A percentile compares a stretch with the other conserved stretches of the same genome.
Evolutionary conservation across 2,888 invertebrate genomes (phyloP).

Genomic region (Calliopum simillimum): DNA sequence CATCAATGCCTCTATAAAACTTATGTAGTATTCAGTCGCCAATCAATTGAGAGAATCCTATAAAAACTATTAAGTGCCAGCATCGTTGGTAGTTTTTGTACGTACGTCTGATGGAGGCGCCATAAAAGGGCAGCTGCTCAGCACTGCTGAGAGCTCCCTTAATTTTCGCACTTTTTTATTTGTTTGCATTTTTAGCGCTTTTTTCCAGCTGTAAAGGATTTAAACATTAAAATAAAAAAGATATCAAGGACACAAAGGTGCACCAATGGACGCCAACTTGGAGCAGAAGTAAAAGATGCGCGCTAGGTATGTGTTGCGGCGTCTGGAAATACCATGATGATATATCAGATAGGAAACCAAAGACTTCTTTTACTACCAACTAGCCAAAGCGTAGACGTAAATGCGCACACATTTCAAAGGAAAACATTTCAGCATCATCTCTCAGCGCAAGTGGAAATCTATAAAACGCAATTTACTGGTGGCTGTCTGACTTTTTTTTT

Average conservation of each 20-base stretch:
- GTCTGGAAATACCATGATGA: background rate
- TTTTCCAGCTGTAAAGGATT: background rate
- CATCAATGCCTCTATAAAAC: too few relatives aligned
- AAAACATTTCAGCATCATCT: conserved; percentile 5
- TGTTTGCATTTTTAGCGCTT: background rate
- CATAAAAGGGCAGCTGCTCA: conserved; percentile 11
- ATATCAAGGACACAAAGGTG: conserved; percentile 2
- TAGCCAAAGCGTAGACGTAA: background rate
- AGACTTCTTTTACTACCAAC: background rate
- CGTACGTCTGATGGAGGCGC: conserved; percentile 11
- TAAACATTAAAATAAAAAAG: background rate
- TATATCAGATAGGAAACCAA: conserved; percentile 1
- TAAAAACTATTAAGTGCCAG: too few relatives aligned
- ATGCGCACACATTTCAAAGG: conserved; percentile 13
- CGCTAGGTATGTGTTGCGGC: background rate
- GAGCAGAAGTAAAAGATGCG: background rate
- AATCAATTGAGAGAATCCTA: too few relatives aligned
- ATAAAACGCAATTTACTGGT: conserved; percentile 15
- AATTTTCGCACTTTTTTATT: conserved; percentile 19
- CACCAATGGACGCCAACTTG: background rate
- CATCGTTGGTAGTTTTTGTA: too few relatives aligned
- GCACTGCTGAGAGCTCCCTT: background rate
- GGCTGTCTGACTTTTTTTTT: background rate
- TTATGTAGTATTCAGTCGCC: too few relatives aligned
- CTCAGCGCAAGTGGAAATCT: conserved; percentile 25